Conservation (phyloP, 2,888 invertebrate species). For the Icerya purchasi region DNA sequence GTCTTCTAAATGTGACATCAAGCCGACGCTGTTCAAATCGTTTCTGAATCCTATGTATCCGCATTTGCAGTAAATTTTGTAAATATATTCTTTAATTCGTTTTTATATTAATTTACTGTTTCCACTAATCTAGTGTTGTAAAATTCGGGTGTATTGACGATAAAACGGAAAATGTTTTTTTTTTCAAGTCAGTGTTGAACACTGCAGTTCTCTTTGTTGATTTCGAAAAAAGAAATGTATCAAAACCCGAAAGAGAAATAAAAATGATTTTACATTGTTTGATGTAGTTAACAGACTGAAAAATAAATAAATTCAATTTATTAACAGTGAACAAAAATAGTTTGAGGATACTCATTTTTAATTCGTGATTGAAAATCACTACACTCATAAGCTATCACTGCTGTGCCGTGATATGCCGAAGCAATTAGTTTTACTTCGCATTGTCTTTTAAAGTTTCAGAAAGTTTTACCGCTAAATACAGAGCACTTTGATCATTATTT, state of each 20-base stretch:
- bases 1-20: background rate
- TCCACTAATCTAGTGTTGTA: background rate
- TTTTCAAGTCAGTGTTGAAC: too few relatives aligned
- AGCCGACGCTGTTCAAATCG: background rate
- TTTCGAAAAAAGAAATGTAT: background rate
- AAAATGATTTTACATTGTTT: background rate
- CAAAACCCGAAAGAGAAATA: background rate
- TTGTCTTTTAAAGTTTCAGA: background rate
- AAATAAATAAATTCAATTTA: background rate
- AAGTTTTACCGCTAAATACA: background rate
- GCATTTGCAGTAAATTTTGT: background rate
- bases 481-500: background rate
- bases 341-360: background rate
- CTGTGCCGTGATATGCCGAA: background rate
- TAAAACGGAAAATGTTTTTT: too few relatives aligned
- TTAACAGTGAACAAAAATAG: background rate
- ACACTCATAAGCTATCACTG: background rate
- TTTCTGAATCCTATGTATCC: background rate
- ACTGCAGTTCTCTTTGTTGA: too few relatives aligned
- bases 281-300: background rate
- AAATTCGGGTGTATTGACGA: background rate
- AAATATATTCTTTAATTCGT: background rate
- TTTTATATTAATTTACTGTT: background rate
- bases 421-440: background rate
- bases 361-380: background rate